phyloP scores from a whole-genome alignment of 2,888 invertebrate species.

The Operophtera brumata region DNA sequence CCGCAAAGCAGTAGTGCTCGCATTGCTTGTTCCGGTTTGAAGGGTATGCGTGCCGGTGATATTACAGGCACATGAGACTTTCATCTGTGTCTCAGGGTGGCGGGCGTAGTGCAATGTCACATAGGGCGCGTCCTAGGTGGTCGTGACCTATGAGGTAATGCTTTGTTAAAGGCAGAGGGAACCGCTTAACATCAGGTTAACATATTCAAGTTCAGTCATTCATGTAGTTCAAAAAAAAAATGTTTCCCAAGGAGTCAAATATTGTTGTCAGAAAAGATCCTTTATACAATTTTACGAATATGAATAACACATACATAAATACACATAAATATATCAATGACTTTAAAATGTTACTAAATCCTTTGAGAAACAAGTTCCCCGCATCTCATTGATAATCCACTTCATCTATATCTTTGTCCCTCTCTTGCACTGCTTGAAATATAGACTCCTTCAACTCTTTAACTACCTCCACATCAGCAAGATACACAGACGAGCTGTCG shows the following conservation, averaged over 20 bases:
- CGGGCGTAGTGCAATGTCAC: too few species aligned
- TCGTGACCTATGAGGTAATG: too few species aligned
- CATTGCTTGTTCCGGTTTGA: too few species aligned
- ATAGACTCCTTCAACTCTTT: conserved; percentile 44
- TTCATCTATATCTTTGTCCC: conserved; percentile 10
- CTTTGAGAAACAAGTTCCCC: neutral
- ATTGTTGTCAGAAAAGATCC: neutral
- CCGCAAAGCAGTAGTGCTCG: too few species aligned
- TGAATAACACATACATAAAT: neutral
- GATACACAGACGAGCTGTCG: conserved; percentile 46
- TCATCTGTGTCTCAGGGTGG: too few species aligned
- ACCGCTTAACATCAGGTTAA: too few species aligned
- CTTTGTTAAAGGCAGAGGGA: too few species aligned
- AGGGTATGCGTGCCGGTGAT: too few species aligned
- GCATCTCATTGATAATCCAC: conserved; percentile 10
- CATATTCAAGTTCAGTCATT: too few species aligned
- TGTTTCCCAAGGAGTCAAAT: neutral
- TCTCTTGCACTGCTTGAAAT: conserved; percentile 27
- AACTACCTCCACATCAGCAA: conserved; percentile 59
- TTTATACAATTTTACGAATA: neutral
- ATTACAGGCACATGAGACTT: too few species aligned
- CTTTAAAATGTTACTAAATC: neutral
- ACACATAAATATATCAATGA: neutral
- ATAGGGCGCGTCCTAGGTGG: too few species aligned
- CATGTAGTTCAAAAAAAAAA: too few species aligned